Evolutionary conservation across 2,888 invertebrate species (phyloP).

Genomic region (Linnaemya vulpina): DNA sequence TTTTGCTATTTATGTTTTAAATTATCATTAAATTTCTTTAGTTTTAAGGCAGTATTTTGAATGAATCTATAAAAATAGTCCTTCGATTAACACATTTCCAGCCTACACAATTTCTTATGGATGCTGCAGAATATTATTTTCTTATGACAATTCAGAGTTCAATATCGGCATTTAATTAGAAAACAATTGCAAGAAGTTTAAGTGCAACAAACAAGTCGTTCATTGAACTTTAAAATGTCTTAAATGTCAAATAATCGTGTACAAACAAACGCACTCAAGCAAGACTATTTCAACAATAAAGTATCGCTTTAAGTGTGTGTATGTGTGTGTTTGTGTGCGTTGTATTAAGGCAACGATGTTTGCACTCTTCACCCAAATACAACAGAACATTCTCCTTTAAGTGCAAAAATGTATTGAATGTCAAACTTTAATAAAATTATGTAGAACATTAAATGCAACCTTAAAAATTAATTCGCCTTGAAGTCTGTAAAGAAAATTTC

Average conservation of each 20-base stretch:
- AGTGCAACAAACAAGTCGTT: not conserved
- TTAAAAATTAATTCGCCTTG: slow-evolving; percentile 29
- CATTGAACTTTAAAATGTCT: slow-evolving; percentile 46
- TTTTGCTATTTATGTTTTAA: too few relatives aligned
- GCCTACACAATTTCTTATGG: too few relatives aligned
- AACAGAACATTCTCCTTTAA: slow-evolving; percentile 23
- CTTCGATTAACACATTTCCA: too few relatives aligned
- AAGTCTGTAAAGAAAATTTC: slow-evolving; percentile 32
- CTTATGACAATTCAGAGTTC: too few relatives aligned
- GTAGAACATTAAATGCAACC: slow-evolving; percentile 41
- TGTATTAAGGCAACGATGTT: slow-evolving; percentile 33
- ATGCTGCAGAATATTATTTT: too few relatives aligned
- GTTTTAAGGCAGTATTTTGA: too few relatives aligned
- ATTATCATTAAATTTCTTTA: too few relatives aligned
- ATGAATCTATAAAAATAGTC: too few relatives aligned
- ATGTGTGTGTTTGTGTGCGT: too few relatives aligned
- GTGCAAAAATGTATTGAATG: slow-evolving; percentile 45
- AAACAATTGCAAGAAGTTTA: too few relatives aligned
- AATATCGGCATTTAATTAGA: too few relatives aligned
- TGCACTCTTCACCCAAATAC: slow-evolving; percentile 46
- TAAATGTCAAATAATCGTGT: not conserved
- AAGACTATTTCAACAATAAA: slow-evolving; percentile 4
- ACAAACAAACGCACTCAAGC: not conserved
- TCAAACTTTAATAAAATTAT: slow-evolving; percentile 64
- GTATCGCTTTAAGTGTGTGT: slow-evolving; percentile 37